Conservation (phyloP, 2,797 vertebrate species). For the Sebastes hopkinsi region DNA sequence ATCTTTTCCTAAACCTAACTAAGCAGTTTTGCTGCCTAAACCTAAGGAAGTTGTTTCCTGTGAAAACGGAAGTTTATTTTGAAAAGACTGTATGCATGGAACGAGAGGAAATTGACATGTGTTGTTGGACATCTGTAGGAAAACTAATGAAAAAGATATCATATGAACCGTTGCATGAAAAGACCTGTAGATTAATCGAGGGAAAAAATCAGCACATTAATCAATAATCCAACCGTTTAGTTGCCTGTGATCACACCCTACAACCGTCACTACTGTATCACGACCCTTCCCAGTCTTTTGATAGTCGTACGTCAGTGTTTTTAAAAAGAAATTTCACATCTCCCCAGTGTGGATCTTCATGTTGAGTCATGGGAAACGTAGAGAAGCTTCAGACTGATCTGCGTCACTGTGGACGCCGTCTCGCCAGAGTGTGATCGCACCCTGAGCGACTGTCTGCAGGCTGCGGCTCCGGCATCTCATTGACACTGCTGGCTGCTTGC, state of each 20-base stretch:
- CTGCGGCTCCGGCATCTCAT: not conserved
- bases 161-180: no score
- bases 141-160: no score
- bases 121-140: no score
- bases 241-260: not conserved
- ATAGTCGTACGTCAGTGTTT: not conserved
- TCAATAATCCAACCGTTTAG: not conserved
- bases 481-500: constrained; percentile 1
- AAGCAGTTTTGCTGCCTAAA: no score
- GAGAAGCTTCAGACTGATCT: not conserved
- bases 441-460: not conserved
- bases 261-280: not conserved
- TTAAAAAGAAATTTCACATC: no score
- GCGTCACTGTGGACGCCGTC: not conserved
- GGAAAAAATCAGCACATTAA: not conserved
- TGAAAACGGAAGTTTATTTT: no score
- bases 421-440: not conserved
- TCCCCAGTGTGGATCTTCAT: not conserved
- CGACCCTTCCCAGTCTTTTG: not conserved
- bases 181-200: not conserved
- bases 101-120: no score
- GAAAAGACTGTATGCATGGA: no score
- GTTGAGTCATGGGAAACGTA: not conserved
- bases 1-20: no score
- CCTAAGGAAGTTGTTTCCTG: no score